Base-by-base conservation (phyloP, 1,140 invertebrate species). In the Oryctes rhinoceros region DNA sequence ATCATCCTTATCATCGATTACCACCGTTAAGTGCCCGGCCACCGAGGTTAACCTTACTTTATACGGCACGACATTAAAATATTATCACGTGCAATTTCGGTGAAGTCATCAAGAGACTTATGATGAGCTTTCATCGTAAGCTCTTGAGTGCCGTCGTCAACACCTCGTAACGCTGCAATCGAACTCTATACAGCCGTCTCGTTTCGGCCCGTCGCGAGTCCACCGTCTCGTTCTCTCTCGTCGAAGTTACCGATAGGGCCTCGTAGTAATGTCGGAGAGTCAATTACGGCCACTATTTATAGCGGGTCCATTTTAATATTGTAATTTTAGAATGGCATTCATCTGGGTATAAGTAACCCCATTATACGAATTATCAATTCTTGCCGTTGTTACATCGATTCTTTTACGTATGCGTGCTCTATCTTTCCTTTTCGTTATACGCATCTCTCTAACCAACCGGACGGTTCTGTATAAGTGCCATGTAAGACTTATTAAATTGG, bases 61-160 rank as follows among this genome's bases (percentile, higher is more conserved):
- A 53, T 53, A 67, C 65, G 65, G 10, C 10, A 67, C 65, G 30
- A 47, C 74, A 48, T 76, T 48, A 76, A 76, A 39, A 76, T 76
- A 76, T 76, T 76, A 76, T 44, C 74, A 48, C 74, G 74, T 48
- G 74, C 74, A 44, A 78, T 78, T 78, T 59, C 48, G 47, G 44
- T 48, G 49, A 53, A 78, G 76, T 78, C 76, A 53, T 59, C 76
- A 78, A 78, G 76, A 78, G 76, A 78, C 37, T 78, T 78, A 53
- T 78, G 76, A 78, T 78, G 49, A 59, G 76, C 76, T 78, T 78
- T 78, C 76, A 78, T 78, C 76, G 47, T 59, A 78, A 53, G 44
- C 47, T 78, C 80, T 59, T 78, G 83, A 85, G 84, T 85, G 84
- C 79, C 79, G 74, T 84, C 84, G 83, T 85, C 84, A 81, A 82